Evolutionary conservation across 2,113 vertebrate genomes (phyloP).

Genomic region (Petromus typicus): DNA sequence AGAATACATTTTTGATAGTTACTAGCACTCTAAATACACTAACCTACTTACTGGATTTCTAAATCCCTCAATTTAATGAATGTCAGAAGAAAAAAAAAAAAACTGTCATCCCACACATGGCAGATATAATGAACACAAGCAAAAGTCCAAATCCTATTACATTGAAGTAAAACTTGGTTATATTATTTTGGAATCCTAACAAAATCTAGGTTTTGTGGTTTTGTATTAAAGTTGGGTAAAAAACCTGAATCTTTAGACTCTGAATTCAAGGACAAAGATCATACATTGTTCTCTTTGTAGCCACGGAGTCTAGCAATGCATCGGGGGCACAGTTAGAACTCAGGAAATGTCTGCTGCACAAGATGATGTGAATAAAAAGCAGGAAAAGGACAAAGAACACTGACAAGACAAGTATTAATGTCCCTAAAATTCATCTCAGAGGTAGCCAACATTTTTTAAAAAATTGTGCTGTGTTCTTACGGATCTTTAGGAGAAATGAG

Average conservation of each 20-base stretch:
- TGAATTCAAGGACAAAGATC: not conserved
- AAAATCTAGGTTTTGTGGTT: constrained; percentile 26
- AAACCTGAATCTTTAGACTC: not conserved
- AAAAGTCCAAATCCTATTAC: not conserved
- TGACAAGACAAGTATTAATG: not conserved
- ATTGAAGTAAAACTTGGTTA: not conserved
- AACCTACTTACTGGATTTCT: not conserved
- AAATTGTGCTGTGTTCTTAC: constrained; percentile 17
- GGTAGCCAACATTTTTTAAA: constrained; percentile 56
- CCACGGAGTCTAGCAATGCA: not conserved
- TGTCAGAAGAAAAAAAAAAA: not conserved
- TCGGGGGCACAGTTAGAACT: not conserved
- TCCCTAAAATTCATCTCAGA: not conserved
- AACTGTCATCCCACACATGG: not conserved
- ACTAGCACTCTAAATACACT: not conserved
- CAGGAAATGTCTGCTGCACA: not conserved
- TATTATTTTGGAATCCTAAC: not conserved
- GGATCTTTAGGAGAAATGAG: constrained; percentile 40
- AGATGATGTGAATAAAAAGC: not conserved
- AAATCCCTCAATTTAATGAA: not conserved
- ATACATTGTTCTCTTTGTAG: not conserved
- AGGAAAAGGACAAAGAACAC: not conserved
- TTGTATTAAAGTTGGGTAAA: not conserved
- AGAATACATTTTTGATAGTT: constrained; percentile 24
- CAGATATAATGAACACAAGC: not conserved